Base-by-base conservation (phyloP, 2,797 vertebrate species). In the Microctenopoma steveboyesi region DNA sequence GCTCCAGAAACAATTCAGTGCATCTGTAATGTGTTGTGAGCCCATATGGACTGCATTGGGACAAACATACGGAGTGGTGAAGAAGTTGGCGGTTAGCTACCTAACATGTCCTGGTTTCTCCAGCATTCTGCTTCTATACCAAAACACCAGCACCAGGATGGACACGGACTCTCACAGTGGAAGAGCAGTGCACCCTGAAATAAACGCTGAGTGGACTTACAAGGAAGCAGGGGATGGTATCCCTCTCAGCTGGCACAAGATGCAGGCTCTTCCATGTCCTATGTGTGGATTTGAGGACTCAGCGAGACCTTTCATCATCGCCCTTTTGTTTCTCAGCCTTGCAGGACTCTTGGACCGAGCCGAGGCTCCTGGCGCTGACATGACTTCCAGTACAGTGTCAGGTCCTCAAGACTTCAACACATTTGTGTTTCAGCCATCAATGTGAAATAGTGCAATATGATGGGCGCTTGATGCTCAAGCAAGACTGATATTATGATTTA, bases 391-490 rank as follows among this genome's bases (percentile, higher is more conserved):
- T 45, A 30, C 86, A 53, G 88, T 82, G 81, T 66, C 89, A 64
- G 88, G 78, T 87, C 84, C 84, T 89, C 75, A 13, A 86, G 82
- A 92, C 89, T 92, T 90, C 84, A 92, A 92, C 88, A 93, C 90
- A 85, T 90, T 90, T 86, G 92, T 92, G 90, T 90, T 90, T 90
- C 73, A 85, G 88, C 91, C 91, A 91, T 93, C 89, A 91, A 86
- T 89, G 79, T 87, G 85, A 64, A 92, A 90, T 64, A 76, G 84
- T 92, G 91, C 92, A 86, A 92, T 94, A 93, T 93, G 92, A 90
- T 91, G 90, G 87, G 88, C 72, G 89, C 89, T 95, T 94, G 92
- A 93, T 87, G 83, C 93, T 90, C 89, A 95, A 94, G 86, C 90
- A 91, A 83, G 90, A 93, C 76, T 80, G 88, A 92, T 89, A 90